These are phyloP conservation scores for Bucco capensis DNA, from an alignment of 2,113 vertebrate genomes.

Conservation along the genomic window DNA sequence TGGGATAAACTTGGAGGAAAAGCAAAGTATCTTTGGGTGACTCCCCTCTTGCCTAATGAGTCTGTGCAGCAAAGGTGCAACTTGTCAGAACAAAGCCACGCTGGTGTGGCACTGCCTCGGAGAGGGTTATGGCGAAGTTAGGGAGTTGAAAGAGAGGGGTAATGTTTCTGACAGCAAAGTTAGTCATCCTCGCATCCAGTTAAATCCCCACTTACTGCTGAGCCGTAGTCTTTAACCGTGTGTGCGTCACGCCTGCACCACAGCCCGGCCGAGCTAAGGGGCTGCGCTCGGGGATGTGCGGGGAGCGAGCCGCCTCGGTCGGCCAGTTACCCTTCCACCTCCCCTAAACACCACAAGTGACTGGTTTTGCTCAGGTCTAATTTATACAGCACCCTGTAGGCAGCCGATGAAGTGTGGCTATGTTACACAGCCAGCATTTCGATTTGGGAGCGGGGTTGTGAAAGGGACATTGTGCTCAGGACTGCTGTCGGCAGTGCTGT, in stretches of 20 bases:
- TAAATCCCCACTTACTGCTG: background rate
- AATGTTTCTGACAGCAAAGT: slow-evolving; percentile 29
- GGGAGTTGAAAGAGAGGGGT: slow-evolving; percentile 17
- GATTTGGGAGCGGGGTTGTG: background rate
- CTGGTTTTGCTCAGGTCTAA: slow-evolving; percentile 15
- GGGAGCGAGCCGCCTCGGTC: background rate
- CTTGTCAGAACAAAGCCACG: slow-evolving; percentile 36
- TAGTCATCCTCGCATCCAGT: slow-evolving; percentile 19
- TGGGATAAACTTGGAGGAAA: slow-evolving; percentile 15
- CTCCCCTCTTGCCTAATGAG: background rate
- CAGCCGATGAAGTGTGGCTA: background rate
- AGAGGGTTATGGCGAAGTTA: slow-evolving; percentile 8
- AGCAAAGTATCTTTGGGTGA: background rate
- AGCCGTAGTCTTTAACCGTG: background rate
- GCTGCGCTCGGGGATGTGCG: background rate
- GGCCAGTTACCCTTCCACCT: background rate
- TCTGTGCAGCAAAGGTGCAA: background rate
- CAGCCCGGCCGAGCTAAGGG: background rate
- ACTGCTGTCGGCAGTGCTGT: background rate
- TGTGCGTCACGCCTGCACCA: background rate
- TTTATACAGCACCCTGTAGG: background rate
- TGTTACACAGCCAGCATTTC: background rate
- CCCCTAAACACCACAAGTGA: background rate
- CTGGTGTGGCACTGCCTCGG: background rate
- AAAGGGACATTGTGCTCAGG: slow-evolving; percentile 15